These are phyloP conservation scores for Syritta pipiens DNA, from an alignment of 2,888 invertebrate species.

Conservation along the genomic window DNA sequence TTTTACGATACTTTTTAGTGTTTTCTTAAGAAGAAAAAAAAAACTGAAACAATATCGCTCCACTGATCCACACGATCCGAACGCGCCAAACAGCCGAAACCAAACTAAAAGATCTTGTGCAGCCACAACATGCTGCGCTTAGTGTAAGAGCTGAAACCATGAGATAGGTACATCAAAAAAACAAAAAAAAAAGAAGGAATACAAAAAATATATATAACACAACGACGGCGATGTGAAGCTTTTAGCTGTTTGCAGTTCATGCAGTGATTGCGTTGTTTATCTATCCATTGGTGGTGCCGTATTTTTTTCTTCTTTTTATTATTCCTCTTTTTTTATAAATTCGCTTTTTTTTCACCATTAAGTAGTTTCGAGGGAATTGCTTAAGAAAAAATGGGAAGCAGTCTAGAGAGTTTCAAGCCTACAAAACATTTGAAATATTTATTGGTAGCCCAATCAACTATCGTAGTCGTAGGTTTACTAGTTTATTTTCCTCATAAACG, in stretches of 20 bases:
- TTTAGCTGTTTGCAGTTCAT: conserved; percentile 30
- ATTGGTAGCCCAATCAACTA: no score
- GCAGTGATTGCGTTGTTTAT: conserved; percentile 18
- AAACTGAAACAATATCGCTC: conserved; percentile 8
- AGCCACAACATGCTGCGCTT: conserved; percentile 21
- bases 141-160: conserved; percentile 24
- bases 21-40: no score
- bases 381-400: no score
- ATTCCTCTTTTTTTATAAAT: background rate
- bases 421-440: no score
- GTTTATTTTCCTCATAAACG: no score
- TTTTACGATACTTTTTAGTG: no score
- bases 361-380: no score
- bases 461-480: no score
- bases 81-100: conserved; percentile 34
- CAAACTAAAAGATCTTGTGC: conserved; percentile 52
- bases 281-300: background rate
- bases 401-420: no score
- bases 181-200: background rate
- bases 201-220: conserved; percentile 13
- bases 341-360: no score
- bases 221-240: background rate
- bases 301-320: background rate
- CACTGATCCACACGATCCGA: conserved; percentile 33
- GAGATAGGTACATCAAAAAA: conserved; percentile 3